Conservation (phyloP, 1,140 invertebrate genomes). For the Trichonephila clavata region DNA sequence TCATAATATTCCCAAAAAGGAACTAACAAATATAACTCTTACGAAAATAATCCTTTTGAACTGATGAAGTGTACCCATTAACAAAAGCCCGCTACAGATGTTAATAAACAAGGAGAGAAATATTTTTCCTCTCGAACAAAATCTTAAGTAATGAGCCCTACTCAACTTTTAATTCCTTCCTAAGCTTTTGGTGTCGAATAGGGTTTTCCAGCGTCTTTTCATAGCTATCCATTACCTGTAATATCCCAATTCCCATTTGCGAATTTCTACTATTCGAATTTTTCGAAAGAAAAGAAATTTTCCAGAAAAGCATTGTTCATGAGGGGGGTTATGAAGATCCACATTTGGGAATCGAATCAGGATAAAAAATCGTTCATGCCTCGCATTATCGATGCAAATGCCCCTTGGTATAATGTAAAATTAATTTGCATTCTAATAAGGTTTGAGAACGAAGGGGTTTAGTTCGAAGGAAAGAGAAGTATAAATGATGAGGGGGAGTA, state of each 20-base stretch:
- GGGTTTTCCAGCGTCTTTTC: background rate
- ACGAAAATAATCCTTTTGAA: background rate
- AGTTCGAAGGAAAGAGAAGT: background rate
- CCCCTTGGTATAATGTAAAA: slow-evolving; percentile 68
- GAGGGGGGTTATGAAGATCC: background rate
- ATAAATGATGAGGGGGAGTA: slow-evolving; percentile 19
- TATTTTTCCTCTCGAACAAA: background rate
- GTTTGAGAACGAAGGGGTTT: slow-evolving; percentile 31
- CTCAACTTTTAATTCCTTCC: slow-evolving; percentile 22
- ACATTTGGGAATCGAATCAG: background rate
- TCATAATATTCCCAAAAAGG: background rate
- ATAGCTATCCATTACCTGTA: background rate
- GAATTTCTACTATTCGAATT: slow-evolving; percentile 14
- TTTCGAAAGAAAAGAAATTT: slow-evolving; percentile 16
- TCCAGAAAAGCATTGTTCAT: slow-evolving; percentile 51
- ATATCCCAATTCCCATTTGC: slow-evolving; percentile 50
- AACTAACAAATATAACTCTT: background rate
- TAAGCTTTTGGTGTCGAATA: background rate
- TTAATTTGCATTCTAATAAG: slow-evolving; percentile 76
- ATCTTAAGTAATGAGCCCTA: background rate
- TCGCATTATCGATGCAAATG: slow-evolving; percentile 66
- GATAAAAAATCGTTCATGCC: slow-evolving; percentile 69
- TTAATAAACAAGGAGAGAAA: background rate
- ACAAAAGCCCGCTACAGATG: background rate
- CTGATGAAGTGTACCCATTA: background rate